Conservation (phyloP, 2,797 vertebrate genomes). For the Neosilurus mollespiculum region DNA sequence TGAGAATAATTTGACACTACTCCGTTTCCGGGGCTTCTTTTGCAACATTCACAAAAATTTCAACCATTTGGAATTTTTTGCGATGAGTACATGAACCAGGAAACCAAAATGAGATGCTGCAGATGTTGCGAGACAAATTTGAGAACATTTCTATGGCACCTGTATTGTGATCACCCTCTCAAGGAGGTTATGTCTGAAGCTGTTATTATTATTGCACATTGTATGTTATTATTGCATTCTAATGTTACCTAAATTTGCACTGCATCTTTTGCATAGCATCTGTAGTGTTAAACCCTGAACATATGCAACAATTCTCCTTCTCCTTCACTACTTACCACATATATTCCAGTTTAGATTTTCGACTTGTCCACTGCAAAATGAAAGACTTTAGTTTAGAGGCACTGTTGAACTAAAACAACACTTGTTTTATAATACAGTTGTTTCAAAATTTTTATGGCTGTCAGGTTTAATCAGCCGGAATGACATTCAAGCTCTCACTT, state of each 20-base stretch:
- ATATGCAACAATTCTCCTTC: background rate
- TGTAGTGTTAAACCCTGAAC: background rate
- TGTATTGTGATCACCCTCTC: too few species aligned
- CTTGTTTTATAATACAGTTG: constrained; percentile 43
- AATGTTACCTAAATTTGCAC: background rate
- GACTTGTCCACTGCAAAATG: constrained; percentile 1
- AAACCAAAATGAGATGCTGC: too few species aligned
- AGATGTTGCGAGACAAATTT: too few species aligned
- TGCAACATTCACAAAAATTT: too few species aligned
- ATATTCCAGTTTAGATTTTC: background rate
- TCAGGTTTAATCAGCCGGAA: constrained; percentile 40
- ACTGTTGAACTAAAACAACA: constrained; percentile 9
- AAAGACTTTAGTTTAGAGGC: background rate
- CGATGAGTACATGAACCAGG: too few species aligned
- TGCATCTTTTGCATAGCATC: constrained; percentile 15
- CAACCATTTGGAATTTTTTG: too few species aligned
- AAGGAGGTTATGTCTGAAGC: too few species aligned
- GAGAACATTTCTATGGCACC: too few species aligned
- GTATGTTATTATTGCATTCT: too few species aligned
- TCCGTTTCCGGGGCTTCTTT: too few species aligned
- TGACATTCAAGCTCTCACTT: constrained; percentile 26
- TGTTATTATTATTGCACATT: too few species aligned
- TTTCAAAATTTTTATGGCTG: constrained; percentile 44
- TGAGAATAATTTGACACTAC: too few species aligned
- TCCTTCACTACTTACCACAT: background rate